phyloP scores from a whole-genome alignment of 2,888 invertebrate genomes.

The Incurvaria masculella region DNA sequence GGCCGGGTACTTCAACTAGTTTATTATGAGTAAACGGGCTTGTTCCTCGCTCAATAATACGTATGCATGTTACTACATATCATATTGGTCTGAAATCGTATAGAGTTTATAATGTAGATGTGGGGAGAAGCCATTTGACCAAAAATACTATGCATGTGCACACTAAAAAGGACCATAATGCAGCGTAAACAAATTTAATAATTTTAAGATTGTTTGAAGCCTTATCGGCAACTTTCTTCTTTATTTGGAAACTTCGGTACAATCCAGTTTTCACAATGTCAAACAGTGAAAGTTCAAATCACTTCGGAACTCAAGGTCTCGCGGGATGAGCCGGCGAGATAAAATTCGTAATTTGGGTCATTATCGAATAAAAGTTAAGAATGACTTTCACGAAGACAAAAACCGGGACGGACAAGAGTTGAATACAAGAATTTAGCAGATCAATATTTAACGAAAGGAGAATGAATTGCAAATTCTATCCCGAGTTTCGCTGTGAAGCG shows the following conservation, averaged over 20 bases:
- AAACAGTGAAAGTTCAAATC: not conserved
- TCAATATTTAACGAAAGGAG: not conserved
- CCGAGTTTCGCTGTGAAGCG: not conserved
- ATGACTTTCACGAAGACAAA: not conserved
- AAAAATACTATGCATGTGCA: no score
- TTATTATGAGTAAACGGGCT: no score
- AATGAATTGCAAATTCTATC: not conserved
- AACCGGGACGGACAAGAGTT: not conserved
- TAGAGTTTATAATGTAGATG: no score
- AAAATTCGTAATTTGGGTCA: not conserved
- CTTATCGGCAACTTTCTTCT: not conserved
- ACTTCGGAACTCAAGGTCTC: not conserved
- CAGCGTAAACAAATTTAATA: no score
- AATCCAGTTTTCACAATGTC: not conserved
- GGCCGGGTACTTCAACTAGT: no score
- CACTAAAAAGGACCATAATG: no score
- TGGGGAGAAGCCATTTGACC: no score
- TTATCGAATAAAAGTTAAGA: not conserved
- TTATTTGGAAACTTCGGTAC: not conserved
- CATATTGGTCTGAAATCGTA: no score
- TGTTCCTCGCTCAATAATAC: no score
- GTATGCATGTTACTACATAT: no score
- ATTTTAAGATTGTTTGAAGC: not conserved
- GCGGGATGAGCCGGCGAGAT: not conserved
- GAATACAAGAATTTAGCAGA: not conserved